These are phyloP conservation scores for Staurois parvus DNA, from an alignment of 2,797 vertebrate genomes.

Conservation along the genomic window DNA sequence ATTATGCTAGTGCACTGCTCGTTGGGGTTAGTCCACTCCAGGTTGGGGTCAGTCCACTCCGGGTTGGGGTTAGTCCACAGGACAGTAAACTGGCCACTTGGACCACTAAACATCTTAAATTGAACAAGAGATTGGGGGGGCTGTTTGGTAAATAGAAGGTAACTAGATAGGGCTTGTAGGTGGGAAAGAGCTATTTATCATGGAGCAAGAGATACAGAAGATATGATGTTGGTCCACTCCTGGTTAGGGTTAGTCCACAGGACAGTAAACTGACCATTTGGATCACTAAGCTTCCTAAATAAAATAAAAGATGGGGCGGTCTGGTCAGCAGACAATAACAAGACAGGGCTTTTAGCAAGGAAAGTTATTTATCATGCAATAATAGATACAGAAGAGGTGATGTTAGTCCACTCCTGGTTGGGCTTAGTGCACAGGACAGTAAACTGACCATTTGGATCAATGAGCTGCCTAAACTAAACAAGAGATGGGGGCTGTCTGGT, in stretches of 20 bases:
- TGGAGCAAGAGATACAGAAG: no score
- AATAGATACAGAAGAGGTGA: no score
- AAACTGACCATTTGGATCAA: background rate
- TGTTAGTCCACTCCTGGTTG: no score
- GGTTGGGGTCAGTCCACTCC: no score
- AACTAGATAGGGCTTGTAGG: background rate
- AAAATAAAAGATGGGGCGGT: background rate
- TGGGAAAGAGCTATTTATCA: background rate
- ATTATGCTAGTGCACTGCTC: no score
- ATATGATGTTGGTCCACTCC: no score
- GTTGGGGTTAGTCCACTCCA: no score
- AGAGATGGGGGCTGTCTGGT: conserved; percentile 3
- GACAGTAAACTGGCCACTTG: no score
- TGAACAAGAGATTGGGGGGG: background rate
- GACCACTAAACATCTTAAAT: background rate
- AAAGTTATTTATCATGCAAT: no score
- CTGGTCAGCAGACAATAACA: conserved; percentile 8
- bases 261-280: background rate
- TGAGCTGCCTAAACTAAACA: background rate
- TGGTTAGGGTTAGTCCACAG: no score
- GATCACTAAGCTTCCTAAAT: background rate
- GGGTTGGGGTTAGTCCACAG: background rate
- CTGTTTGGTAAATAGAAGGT: background rate
- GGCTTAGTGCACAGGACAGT: background rate
- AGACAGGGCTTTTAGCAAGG: background rate